A percentile compares a stretch with the other conserved stretches of the same genome.
These are phyloP conservation scores for Sipha flava DNA, from an alignment of 1,140 invertebrate species.

Conservation along the genomic window DNA sequence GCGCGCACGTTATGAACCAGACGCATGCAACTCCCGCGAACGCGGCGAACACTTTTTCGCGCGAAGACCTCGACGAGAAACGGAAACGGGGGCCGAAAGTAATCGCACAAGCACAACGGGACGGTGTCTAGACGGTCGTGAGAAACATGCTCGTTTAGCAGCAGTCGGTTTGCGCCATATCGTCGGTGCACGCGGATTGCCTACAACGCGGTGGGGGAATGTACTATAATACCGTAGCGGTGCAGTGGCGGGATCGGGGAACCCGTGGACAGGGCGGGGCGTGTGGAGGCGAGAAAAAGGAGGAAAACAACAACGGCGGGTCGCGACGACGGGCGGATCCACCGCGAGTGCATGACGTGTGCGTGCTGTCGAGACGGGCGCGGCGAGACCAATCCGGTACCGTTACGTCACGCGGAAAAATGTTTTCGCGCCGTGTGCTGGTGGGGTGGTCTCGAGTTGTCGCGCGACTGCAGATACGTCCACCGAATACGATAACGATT, in stretches of 20 bases:
- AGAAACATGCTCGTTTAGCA: slow-evolving; percentile 1
- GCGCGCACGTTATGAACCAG: too few species aligned
- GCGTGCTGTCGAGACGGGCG: not conserved
- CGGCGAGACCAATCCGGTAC: not conserved
- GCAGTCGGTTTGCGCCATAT: not conserved
- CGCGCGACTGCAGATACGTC: too few species aligned
- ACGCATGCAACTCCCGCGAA: too few species aligned
- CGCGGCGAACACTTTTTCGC: too few species aligned
- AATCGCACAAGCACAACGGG: too few species aligned
- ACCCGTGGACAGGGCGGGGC: not conserved
- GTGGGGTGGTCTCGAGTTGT: too few species aligned
- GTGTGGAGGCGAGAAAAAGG: not conserved
- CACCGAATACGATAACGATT: too few species aligned
- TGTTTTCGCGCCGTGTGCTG: not conserved
- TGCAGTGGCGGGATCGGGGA: not conserved
- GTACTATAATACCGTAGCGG: too few species aligned
- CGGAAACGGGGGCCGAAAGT: not conserved
- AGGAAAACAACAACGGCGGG: not conserved
- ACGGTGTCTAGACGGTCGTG: slow-evolving; percentile 15
- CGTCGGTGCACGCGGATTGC: not conserved
- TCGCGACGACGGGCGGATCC: not conserved
- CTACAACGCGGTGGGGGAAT: not conserved
- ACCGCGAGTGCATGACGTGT: too few species aligned
- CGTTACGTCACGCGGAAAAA: not conserved
- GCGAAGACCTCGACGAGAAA: not conserved